phyloP scores from a whole-genome alignment of 2,797 vertebrate species.

The Hemitrygon akajei region DNA sequence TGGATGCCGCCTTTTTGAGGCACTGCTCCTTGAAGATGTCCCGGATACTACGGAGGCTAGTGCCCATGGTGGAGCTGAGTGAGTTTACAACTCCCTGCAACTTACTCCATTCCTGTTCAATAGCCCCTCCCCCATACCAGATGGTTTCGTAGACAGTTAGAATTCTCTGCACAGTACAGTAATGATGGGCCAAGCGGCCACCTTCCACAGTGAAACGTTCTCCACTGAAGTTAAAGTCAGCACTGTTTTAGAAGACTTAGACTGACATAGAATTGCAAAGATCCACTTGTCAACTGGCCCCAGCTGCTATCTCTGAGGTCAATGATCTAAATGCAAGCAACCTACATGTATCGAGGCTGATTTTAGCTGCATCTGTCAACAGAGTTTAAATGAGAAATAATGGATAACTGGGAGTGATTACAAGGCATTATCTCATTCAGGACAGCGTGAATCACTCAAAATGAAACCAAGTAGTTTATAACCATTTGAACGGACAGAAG shows the following conservation, averaged over 20 bases:
- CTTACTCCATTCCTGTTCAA: no score
- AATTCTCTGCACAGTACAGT: neutral
- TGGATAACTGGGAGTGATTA: conserved; percentile 26
- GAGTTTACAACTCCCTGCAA: no score
- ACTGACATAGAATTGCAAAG: neutral
- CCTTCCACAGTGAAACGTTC: neutral
- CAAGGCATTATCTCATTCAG: neutral
- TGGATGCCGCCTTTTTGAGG: no score
- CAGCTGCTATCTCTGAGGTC: neutral
- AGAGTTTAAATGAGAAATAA: conserved; percentile 16
- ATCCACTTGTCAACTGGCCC: conserved; percentile 2
- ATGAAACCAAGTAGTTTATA: neutral
- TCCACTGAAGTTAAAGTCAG: neutral
- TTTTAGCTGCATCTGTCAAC: neutral
- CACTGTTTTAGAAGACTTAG: no score
- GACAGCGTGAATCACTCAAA: neutral
- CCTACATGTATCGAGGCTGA: neutral
- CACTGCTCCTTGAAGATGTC: no score
- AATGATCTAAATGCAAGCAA: conserved; percentile 1
- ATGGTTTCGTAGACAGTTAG: no score
- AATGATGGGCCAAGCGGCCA: neutral
- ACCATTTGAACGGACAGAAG: neutral
- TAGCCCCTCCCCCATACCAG: no score
- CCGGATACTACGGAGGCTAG: no score
- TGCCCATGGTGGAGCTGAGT: no score